Evolutionary conservation across 2,888 invertebrate genomes (phyloP), one percentile per base, ranked within the genome.

Genomic region (Patella ulyssiponensis): DNA sequence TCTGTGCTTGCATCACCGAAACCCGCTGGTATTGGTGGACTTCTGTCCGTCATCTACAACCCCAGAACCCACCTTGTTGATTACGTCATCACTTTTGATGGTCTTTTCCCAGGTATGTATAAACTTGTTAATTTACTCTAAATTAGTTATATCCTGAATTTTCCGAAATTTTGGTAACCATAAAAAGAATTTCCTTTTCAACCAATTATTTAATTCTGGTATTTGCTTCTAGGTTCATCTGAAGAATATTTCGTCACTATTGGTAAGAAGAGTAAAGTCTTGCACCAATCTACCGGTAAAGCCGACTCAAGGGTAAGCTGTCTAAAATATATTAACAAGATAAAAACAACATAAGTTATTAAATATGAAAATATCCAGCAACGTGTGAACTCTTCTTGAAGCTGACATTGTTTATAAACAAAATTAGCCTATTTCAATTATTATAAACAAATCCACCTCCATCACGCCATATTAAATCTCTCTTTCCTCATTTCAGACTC

Each of bases 11-110:
- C 79, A 7, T 81, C 87, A 1, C 80, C 83, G 0, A 80, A 79
- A 33, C 76, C 80, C 27, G 81, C 80, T n/a, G 88, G 88, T 17
- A 79, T 79, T 12, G 88, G 87, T 0, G 88, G 84, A 7, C 69
- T 79, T 14, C 81, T 81, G 1, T 74, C 80, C 14, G 71, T 86
- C 23, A 80, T 78, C 51, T 84, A 83, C 77, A 81, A 83, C 74
- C 80, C 77, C 33, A 74, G 54, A n/a, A 77, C 77, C 27, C 80
- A 80, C 17, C 64, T 78, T 14, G 81, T 82, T 17, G 77, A 82
- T 4, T 86, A 82, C 76, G 76, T 77, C 58, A 81, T 85, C 54
- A 77, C 77, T 3, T 54, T 86, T 14, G 84, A 83, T 27, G 83
- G 83, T 12, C 17, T 83, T 44, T 75, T 80, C n/a, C 52, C 64